These are phyloP conservation scores for Sorex maritimensis DNA, from an alignment of 2,797 vertebrate genomes.

Conservation along the genomic window DNA sequence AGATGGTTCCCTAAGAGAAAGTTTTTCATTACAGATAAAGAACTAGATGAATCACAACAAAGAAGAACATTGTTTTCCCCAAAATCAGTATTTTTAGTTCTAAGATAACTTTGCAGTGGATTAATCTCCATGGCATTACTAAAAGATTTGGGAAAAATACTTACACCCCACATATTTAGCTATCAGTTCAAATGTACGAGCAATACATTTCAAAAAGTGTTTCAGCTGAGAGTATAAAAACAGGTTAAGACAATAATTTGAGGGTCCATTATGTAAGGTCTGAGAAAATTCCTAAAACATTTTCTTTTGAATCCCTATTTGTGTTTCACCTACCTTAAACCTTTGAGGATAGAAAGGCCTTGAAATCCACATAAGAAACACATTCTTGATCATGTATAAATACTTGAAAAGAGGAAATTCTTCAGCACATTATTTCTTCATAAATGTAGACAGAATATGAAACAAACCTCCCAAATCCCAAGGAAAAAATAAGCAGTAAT, in stretches of 20 bases:
- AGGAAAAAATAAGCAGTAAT: conserved; percentile 81
- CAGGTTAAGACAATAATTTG: neutral
- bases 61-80: neutral
- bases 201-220: conserved; percentile 25
- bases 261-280: neutral
- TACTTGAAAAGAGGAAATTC: conserved; percentile 65
- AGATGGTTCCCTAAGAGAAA: neutral
- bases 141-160: neutral
- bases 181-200: conserved; percentile 16
- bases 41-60: neutral
- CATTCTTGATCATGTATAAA: conserved; percentile 1
- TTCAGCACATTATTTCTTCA: conserved; percentile 64
- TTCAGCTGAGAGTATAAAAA: neutral
- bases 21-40: neutral
- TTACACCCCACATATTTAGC: neutral
- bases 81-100: neutral
- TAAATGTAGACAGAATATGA: conserved; percentile 71
- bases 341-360: neutral
- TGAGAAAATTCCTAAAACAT: conserved; percentile 13
- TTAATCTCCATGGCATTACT: neutral
- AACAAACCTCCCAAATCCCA: conserved; percentile 76
- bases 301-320: conserved; percentile 23
- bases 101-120: neutral
- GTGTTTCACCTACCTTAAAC: neutral
- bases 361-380: neutral